Evolutionary conservation across 2,113 vertebrate species (phyloP).

Genomic region (Brevimyrus niger): DNA sequence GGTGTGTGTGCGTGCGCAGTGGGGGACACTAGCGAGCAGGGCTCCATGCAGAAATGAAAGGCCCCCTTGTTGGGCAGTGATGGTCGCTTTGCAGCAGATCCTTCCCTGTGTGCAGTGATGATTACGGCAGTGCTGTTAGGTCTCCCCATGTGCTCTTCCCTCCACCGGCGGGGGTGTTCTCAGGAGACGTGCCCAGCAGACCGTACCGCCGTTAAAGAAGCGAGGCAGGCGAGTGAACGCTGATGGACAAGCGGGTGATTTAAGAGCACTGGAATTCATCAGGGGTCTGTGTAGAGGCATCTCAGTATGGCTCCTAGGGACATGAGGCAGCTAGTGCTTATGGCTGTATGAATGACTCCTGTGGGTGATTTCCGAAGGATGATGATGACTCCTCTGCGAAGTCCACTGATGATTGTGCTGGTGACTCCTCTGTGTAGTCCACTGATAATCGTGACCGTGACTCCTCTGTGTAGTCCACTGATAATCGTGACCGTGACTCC

Average conservation of each 20-base stretch:
- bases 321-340: not conserved
- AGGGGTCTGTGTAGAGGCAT: not conserved
- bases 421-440: not conserved
- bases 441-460: no score
- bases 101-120: slow-evolving; percentile 13
- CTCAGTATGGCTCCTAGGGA: not conserved
- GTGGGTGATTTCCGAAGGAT: not conserved
- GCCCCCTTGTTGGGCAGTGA: slow-evolving; percentile 17
- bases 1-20: not conserved
- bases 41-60: not conserved
- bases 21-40: not conserved
- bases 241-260: slow-evolving; percentile 20
- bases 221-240: not conserved
- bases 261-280: not conserved
- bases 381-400: not conserved
- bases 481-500: not conserved
- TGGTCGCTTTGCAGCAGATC: slow-evolving; percentile 1
- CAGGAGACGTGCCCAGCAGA: slow-evolving; percentile 24
- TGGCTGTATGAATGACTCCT: not conserved
- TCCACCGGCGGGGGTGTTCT: slow-evolving; percentile 35
- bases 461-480: not conserved
- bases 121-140: slow-evolving; percentile 27
- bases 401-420: not conserved
- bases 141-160: slow-evolving; percentile 41
- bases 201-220: not conserved